Percentiles rank a stretch among this genome's conserved stretches.
Conservation (phyloP, 2,113 vertebrate genomes). For the Pristiophorus japonicus region DNA sequence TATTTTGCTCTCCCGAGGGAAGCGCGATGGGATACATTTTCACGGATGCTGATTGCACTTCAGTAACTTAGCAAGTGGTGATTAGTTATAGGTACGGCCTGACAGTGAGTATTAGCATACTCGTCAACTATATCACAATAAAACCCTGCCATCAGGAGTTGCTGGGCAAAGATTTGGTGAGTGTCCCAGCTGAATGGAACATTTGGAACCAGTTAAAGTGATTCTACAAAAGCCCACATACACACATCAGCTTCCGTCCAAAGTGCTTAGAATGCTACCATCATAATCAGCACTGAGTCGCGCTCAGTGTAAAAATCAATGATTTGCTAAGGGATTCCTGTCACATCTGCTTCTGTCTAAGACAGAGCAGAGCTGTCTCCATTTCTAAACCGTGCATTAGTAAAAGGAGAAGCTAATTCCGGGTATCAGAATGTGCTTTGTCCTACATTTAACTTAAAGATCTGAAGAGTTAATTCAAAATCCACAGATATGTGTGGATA, state of each 20-base stretch:
- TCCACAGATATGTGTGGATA: neutral
- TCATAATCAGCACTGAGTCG: neutral
- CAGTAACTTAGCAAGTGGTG: neutral
- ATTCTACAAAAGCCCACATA: neutral
- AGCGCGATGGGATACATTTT: neutral
- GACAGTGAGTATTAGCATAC: neutral
- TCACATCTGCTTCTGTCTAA: neutral
- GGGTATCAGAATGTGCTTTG: neutral
- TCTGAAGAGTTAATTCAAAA: neutral
- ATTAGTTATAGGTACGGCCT: neutral
- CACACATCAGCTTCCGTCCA: neutral
- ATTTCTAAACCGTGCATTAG: neutral
- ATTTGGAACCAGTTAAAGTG: neutral
- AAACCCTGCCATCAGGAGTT: neutral
- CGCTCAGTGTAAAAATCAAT: neutral
- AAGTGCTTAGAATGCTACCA: neutral
- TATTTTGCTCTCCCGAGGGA: neutral
- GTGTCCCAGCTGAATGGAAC: neutral
- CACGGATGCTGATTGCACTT: neutral
- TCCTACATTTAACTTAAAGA: neutral
- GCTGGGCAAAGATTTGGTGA: neutral
- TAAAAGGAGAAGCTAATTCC: neutral
- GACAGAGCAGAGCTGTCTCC: neutral
- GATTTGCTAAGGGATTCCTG: neutral
- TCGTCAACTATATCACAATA: neutral